Percentiles rank a stretch among this genome's conserved stretches.
phyloP scores from a whole-genome alignment of 2,888 invertebrate species.

The Phrixothrix hirtus region DNA sequence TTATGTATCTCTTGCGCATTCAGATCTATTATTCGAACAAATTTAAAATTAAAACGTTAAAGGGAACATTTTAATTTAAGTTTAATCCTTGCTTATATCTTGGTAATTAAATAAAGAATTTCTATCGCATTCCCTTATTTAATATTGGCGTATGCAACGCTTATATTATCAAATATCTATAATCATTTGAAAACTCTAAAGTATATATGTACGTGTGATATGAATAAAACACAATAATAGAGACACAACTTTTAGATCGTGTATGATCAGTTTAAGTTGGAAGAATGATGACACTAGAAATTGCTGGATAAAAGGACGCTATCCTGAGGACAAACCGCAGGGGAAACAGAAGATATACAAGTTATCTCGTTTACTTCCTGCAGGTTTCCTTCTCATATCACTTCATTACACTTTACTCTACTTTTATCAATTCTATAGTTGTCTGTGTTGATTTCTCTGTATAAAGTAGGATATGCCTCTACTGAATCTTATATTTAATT shows the following conservation, averaged over 20 bases:
- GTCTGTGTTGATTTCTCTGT: slow-evolving; percentile 4
- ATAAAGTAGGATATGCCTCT: not conserved
- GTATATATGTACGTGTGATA: not conserved
- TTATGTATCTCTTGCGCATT: slow-evolving; percentile 25
- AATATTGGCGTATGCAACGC: too few relatives aligned
- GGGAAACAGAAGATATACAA: slow-evolving; percentile 35
- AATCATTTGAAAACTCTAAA: not conserved
- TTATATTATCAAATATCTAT: not conserved
- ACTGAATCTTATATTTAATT: not conserved
- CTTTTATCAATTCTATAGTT: slow-evolving; percentile 19
- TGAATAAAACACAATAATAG: slow-evolving; percentile 17
- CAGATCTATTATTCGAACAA: slow-evolving; percentile 28
- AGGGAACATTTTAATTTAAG: too few relatives aligned
- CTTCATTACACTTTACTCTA: slow-evolving; percentile 15
- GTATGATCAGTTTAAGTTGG: slow-evolving; percentile 37
- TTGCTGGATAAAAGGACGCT: slow-evolving; percentile 42
- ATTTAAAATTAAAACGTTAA: slow-evolving; percentile 32
- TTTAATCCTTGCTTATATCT: too few relatives aligned
- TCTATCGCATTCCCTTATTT: not conserved
- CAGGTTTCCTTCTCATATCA: slow-evolving; percentile 39
- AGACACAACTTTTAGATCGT: slow-evolving; percentile 22
- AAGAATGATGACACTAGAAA: slow-evolving; percentile 46
- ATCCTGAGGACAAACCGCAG: slow-evolving; percentile 31
- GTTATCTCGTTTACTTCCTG: slow-evolving; percentile 34
- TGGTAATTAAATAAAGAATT: not conserved